Conservation (phyloP, 2,113 vertebrate species). For the Xenotilapia flavipinnis region DNA sequence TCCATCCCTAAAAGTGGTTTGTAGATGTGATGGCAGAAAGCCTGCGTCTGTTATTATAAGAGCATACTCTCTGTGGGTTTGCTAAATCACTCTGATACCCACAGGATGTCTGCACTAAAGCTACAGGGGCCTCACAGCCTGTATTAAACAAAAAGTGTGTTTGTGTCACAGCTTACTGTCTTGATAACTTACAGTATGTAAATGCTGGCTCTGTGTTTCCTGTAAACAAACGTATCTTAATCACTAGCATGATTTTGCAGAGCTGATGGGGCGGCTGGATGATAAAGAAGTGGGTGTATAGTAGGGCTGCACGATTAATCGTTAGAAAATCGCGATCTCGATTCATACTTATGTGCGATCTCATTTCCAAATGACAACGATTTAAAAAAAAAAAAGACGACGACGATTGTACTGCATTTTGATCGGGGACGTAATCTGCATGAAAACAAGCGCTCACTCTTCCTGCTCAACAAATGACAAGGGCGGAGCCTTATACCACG, state of each 20-base stretch:
- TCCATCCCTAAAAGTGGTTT: conserved; percentile 11
- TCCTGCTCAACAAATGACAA: no score
- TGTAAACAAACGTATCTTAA: conserved; percentile 12
- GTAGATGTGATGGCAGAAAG: conserved; percentile 55
- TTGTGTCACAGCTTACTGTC: not conserved
- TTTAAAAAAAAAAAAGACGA: no score
- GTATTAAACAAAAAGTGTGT: not conserved
- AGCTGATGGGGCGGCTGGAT: not conserved
- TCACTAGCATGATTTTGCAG: not conserved
- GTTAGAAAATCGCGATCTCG: no score
- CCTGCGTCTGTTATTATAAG: conserved; percentile 61
- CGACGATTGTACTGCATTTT: no score
- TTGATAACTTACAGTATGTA: not conserved
- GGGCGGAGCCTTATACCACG: no score
- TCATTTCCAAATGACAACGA: no score
- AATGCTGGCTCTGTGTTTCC: not conserved
- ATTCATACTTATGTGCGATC: no score
- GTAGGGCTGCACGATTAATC: no score
- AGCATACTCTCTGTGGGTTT: conserved; percentile 34
- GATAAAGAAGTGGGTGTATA: not conserved
- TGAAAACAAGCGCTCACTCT: no score
- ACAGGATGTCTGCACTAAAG: conserved; percentile 59
- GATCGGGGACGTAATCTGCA: no score
- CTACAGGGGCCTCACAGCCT: conserved; percentile 9
- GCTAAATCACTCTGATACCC: conserved; percentile 46